Evolutionary conservation across 1,140 invertebrate genomes (phyloP), one percentile per base, ranked within the genome.

Genomic region (Diprion similis): DNA sequence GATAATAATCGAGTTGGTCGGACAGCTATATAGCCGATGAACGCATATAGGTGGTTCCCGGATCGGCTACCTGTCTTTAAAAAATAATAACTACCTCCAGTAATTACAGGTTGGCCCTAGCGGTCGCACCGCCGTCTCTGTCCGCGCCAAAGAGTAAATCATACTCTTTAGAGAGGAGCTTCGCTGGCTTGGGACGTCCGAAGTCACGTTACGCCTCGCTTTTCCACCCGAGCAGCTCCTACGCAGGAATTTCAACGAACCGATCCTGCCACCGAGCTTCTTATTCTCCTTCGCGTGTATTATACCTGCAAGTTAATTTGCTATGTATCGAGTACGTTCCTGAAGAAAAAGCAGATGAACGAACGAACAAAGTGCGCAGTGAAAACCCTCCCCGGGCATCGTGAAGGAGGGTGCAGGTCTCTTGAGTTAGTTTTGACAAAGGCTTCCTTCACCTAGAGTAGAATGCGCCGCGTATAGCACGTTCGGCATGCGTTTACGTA

Each of bases 91-190:
- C 51, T 59, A 59, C 51, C 51, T 17, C 11, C 51, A 9, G 51
- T 59, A 59, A 59, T 59, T 59, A 59, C n/a, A 59, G 51, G 51
- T 59, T 59, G 51, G 51, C 51, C 24, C 51, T 59, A 59, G 51
- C 51, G 51, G 51, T 59, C 51, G 51, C 51, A 59, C 51, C 51
- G 51, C 51, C 51, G 51, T 59, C 51, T 59, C 51, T 59, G 51
- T 59, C 51, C 51, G 51, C 51, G 51, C 51, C 51, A 10, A 59
- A 59, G 51, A 59, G 51, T 59, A 59, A 59, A 59, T 59, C 51
- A 59, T 59, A 59, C 51, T 59, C 51, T 59, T 59, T 59, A 59
- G 51, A 37, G 24, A 17, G 51, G 11, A 13, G 51, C 11, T 11
- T 4, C 9, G n/a, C 24, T 37, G 51, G n/a, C 11, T 59, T 59